Evolutionary conservation across 2,888 invertebrate genomes (phyloP).

Genomic region (Drosophila recens): DNA sequence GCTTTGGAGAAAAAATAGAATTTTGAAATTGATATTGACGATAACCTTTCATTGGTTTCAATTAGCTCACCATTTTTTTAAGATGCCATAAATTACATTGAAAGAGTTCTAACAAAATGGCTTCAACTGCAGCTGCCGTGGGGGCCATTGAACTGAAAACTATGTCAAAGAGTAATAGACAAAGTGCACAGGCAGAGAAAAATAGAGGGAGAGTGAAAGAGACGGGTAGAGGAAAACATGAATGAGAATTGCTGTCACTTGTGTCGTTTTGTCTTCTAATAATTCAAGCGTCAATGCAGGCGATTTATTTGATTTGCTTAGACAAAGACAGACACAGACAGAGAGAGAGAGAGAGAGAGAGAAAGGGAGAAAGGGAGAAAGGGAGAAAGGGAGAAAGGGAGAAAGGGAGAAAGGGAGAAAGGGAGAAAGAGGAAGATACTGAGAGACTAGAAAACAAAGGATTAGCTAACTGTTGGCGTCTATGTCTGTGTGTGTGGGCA

Average conservation of each 20-base stretch:
- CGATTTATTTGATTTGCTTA: conserved; percentile 53
- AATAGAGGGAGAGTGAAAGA: neutral
- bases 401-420: neutral
- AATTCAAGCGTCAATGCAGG: conserved; percentile 53
- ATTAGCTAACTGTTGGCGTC: conserved; percentile 14
- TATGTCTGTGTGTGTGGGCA: conserved; percentile 21
- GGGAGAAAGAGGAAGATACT: neutral
- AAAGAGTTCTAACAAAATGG: conserved; percentile 24
- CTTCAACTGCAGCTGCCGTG: conserved; percentile 21
- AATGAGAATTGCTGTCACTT: conserved; percentile 48
- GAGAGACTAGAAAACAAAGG: conserved; percentile 6
- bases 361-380: neutral
- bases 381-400: neutral
- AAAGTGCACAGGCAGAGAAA: neutral
- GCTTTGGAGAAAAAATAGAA: neutral
- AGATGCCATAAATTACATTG: conserved; percentile 12
- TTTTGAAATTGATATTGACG: conserved; percentile 15
- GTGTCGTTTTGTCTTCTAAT: conserved; percentile 53
- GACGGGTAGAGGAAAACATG: conserved; percentile 7
- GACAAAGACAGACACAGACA: neutral
- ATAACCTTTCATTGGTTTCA: conserved; percentile 19
- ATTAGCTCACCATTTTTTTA: conserved; percentile 28
- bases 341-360: neutral
- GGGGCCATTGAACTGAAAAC: conserved; percentile 41
- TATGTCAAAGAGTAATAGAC: conserved; percentile 15